Evolutionary conservation across 2,797 vertebrate species (phyloP), one percentile per base, ranked within the genome.

Genomic region (Sebastes glaucus): DNA sequence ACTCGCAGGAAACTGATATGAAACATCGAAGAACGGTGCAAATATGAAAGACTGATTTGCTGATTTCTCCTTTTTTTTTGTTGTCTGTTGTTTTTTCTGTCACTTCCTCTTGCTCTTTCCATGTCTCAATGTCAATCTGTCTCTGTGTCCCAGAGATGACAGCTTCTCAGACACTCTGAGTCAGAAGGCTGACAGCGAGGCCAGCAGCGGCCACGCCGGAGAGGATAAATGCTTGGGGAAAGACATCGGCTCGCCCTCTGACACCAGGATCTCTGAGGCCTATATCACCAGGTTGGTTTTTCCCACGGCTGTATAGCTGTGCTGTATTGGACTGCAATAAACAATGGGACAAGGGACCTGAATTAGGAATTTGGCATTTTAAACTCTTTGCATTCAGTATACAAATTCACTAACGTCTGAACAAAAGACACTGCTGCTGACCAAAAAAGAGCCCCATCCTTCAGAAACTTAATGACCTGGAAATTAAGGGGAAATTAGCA

Each of bases 111-210:
- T 72, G 18, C 32, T 82, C 33, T 79, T 73, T 81, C 77, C 18
- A 11, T 73, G 69, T 71, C 66, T 89, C 66, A 84, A 53, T 85
- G 85, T 83, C 88, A 72, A 80, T 74, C 70, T 75, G 68, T 80
- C 56, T 87, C 66, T 55, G 11, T 71, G 80, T 76, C 85, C 59
- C 94, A 99, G 99, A 96, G 98, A 99, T 74, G 99, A 99, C 90
- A 97, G 95, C 5, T 99, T 99, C 95, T 99, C 99, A 2, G 99
- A 99, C 92, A 98, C 97, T 9, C 93, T 99, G 94, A 99, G 99
- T 94, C 99, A 99, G 89, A 99, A 99, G 92, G 98, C 97, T 2
- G 98, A 99, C 96, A 99, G 99, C 2, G 98, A 99, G 92, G 97
- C 97, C 85, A 98, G 99, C 96, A 99, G 98, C 0, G 98, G 97